Evolutionary conservation across 2,888 invertebrate genomes (phyloP).

Genomic region (Drosophila borborema): DNA sequence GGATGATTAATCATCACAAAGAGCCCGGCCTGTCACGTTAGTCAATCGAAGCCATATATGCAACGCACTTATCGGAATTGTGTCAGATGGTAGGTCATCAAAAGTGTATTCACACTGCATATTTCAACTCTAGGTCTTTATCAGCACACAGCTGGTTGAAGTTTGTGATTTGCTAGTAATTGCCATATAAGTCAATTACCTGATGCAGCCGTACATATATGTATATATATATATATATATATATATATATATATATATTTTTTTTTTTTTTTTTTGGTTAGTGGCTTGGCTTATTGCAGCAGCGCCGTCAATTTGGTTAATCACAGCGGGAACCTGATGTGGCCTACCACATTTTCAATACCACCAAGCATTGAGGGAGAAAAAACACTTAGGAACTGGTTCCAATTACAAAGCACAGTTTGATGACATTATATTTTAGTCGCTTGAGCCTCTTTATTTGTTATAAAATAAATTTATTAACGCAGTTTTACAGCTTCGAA

Average conservation of each 20-base stretch:
- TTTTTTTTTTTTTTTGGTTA: constrained; percentile 25
- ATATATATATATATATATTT: neutral
- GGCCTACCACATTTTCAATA: constrained; percentile 64
- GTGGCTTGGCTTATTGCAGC: constrained; percentile 34
- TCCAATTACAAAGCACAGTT: constrained; percentile 54
- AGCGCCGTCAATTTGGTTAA: constrained; percentile 45
- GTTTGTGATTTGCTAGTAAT: constrained; percentile 38
- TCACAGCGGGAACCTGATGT: constrained; percentile 53
- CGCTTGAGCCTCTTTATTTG: constrained; percentile 48
- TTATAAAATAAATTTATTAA: constrained; percentile 49
- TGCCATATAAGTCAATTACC: constrained; percentile 54
- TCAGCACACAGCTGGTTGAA: constrained; percentile 26
- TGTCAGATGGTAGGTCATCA: constrained; percentile 33
- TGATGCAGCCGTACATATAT: constrained; percentile 22
- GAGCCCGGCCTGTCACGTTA: constrained; percentile 23
- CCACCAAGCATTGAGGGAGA: constrained; percentile 43
- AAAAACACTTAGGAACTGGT: constrained; percentile 50
- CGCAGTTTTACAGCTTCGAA: constrained; percentile 34
- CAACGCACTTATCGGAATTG: constrained; percentile 35
- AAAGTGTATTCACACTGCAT: constrained; percentile 46
- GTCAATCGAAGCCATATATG: constrained; percentile 20
- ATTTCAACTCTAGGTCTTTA: constrained; percentile 42
- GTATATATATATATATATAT: too few relatives aligned
- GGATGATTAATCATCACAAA: constrained; percentile 47
- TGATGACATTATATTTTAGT: constrained; percentile 60